Conservation (phyloP, 1,140 invertebrate genomes). For the Caenorhabditis tropicalis region DNA sequence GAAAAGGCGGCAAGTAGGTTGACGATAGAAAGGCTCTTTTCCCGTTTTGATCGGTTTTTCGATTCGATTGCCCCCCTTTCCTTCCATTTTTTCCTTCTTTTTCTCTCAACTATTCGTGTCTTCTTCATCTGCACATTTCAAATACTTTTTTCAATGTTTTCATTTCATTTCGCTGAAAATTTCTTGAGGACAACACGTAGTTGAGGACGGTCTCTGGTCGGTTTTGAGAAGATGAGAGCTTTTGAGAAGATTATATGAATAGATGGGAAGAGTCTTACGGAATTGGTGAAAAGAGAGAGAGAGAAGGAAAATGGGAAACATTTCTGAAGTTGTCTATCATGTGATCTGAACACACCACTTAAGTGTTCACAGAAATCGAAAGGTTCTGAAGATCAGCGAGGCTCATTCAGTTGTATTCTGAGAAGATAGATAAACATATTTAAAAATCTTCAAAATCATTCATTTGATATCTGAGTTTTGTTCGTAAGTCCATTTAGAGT, state of each 20-base stretch:
- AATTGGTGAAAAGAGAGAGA: background rate
- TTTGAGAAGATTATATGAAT: slow-evolving; percentile 44
- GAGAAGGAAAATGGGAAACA: background rate
- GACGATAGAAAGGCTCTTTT: background rate
- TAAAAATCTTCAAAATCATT: background rate
- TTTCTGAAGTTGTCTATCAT: slow-evolving; percentile 14
- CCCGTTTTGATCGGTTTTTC: slow-evolving; percentile 40
- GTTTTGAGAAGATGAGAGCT: slow-evolving; percentile 19
- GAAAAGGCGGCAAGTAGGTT: background rate
- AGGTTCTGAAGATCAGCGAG: background rate
- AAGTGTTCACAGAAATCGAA: background rate
- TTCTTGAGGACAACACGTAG: background rate
- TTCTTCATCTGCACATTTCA: slow-evolving; percentile 33
- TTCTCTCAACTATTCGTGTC: slow-evolving; percentile 14
- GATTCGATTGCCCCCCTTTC: slow-evolving; percentile 12
- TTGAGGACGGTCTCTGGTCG: background rate
- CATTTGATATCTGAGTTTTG: background rate
- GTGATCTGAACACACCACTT: slow-evolving; percentile 2
- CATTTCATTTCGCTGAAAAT: background rate
- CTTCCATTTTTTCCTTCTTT: background rate
- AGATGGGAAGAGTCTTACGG: slow-evolving; percentile 12
- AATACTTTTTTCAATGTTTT: background rate
- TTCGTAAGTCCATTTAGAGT: background rate
- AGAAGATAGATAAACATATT: no score
- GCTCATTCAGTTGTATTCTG: no score